These are phyloP conservation scores for Onychomys leucogaster DNA, from an alignment of 2,797 vertebrate species.

Conservation along the genomic window DNA sequence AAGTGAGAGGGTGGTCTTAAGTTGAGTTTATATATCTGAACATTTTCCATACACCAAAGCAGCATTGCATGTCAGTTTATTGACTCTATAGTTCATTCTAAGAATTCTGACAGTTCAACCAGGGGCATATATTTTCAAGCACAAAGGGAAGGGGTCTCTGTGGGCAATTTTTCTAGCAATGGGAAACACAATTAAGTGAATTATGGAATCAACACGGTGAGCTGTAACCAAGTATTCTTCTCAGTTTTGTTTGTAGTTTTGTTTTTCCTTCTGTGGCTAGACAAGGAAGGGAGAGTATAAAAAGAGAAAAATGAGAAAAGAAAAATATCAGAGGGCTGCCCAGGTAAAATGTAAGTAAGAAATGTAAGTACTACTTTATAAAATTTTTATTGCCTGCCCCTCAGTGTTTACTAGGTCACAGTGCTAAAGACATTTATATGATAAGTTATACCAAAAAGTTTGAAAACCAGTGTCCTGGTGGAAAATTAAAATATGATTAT, in stretches of 20 bases:
- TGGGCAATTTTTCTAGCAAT: neutral
- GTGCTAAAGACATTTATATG: constrained; percentile 6
- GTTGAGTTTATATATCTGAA: neutral
- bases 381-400: neutral
- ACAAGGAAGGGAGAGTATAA: neutral
- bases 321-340: neutral
- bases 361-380: neutral
- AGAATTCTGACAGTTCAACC: neutral
- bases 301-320: constrained; percentile 10
- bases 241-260: neutral
- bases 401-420: constrained; percentile 16
- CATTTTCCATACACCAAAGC: too few relatives aligned
- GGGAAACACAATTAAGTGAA: neutral
- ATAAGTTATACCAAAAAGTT: neutral
- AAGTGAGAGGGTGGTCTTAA: neutral
- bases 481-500: constrained; percentile 68
- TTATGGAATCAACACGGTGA: neutral
- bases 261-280: neutral
- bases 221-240: neutral
- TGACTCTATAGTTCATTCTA: neutral
- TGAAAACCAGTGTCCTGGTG: constrained; percentile 7
- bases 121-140: neutral
- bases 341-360: too few relatives aligned
- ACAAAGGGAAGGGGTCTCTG: neutral
- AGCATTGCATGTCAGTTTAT: neutral